A percentile compares a stretch with the other conserved stretches of the same genome.
Evolutionary conservation across 1,140 invertebrate genomes (phyloP).

Genomic region (Megathymus violae): DNA sequence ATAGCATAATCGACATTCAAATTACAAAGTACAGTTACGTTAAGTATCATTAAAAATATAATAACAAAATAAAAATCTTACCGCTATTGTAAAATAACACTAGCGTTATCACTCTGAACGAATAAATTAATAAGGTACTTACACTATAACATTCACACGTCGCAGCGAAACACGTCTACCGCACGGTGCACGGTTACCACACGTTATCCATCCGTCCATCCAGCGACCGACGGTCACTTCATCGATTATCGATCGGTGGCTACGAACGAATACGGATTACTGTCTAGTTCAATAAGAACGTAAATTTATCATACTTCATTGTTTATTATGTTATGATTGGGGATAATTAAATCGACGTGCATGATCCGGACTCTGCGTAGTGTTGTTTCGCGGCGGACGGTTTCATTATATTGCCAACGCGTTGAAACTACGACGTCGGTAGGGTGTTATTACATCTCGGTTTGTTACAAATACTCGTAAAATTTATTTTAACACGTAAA

Average conservation of each 20-base stretch:
- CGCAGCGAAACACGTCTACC: not conserved
- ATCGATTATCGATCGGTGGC: too few relatives aligned
- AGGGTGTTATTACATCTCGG: not conserved
- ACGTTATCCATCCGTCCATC: too few relatives aligned
- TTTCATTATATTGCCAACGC: conserved; percentile 8
- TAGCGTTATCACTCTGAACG: conserved; percentile 31
- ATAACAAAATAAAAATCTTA: conserved; percentile 34
- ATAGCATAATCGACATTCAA: not conserved
- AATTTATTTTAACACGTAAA: not conserved
- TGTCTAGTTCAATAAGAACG: too few relatives aligned
- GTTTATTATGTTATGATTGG: too few relatives aligned
- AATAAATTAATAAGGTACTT: conserved; percentile 45
- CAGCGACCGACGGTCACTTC: too few relatives aligned
- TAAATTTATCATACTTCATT: too few relatives aligned
- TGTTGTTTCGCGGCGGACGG: not conserved
- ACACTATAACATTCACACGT: not conserved
- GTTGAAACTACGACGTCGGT: conserved; percentile 14
- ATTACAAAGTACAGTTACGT: conserved; percentile 10
- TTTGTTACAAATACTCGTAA: not conserved
- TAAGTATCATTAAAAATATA: conserved; percentile 30
- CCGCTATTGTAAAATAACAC: conserved; percentile 25
- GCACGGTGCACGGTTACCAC: too few relatives aligned
- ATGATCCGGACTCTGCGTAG: not conserved
- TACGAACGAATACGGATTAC: too few relatives aligned
- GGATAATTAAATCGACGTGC: too few relatives aligned